These are phyloP conservation scores for Glossophaga mutica DNA, from an alignment of 2,797 vertebrate genomes.

Conservation along the genomic window DNA sequence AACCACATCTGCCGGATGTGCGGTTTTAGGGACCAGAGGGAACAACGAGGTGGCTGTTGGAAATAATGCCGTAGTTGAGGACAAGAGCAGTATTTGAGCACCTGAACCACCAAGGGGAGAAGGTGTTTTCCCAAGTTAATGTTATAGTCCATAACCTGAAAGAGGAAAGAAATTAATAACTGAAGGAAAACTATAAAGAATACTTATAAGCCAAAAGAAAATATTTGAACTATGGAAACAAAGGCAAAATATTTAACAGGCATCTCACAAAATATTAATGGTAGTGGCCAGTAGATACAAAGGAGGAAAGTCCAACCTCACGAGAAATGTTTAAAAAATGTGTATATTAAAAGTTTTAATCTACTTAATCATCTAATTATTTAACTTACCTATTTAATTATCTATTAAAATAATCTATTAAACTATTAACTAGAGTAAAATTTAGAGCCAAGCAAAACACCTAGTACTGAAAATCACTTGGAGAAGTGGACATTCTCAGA, in stretches of 20 bases:
- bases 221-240: neutral
- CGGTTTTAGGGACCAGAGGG: slow-evolving; percentile 95
- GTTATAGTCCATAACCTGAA: slow-evolving; percentile 98
- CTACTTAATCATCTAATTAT: neutral
- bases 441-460: neutral
- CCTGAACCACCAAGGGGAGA: slow-evolving; percentile 97
- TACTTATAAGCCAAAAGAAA: neutral
- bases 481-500: neutral
- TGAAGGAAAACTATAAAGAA: slow-evolving; percentile 43
- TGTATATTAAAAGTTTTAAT: neutral
- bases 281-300: neutral
- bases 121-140: slow-evolving; percentile 96
- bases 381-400: neutral
- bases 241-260: neutral
- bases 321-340: neutral
- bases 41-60: slow-evolving; percentile 97
- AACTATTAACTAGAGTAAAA: neutral
- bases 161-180: slow-evolving; percentile 59
- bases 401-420: neutral
- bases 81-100: slow-evolving; percentile 97
- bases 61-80: slow-evolving; percentile 98
- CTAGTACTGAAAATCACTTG: neutral
- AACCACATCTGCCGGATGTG: slow-evolving; percentile 99
- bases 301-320: neutral
- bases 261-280: neutral